Evolutionary conservation across 2,113 vertebrate genomes (phyloP), one percentile per base, ranked within the genome.

Genomic region (Nycticorax nycticorax): DNA sequence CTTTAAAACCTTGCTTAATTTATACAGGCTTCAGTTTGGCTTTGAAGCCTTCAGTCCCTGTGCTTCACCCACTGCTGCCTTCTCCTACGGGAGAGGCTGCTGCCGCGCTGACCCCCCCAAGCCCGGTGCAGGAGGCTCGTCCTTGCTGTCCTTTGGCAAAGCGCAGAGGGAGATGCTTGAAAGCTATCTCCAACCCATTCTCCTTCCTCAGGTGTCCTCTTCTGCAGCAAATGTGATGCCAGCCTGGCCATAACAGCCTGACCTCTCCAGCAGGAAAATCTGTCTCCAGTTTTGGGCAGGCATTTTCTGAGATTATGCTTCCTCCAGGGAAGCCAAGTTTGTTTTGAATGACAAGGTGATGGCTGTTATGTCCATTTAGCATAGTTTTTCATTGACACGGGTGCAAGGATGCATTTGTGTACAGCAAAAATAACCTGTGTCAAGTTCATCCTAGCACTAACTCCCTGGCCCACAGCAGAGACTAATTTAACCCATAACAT

Each of bases 1-100:
- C 74, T 93, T 89, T 63, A 52, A 92, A 95, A 83, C 37, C 48
- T 75, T 80, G 28, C 41, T 69, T 89, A 82, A 73, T 82, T 79
- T 88, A 73, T 41, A 35, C 20, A 11, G 0, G 3, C 78, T 85
- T 73, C 41, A 43, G 19, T 66, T 78, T 73, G 71, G 20, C 32
- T 90, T 76, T 88, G 55, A 62, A 77, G 77, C 24, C 4, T 0
- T 21, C 2, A 1, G 15, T 41, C 27, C 56, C 39, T 23, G 21
- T 12, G 55, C 63, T 89, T 45, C 41, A 19, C 47, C 47, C 2
- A 0, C 24, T 57, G 48, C 68, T 57, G 48, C 68, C 50, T 55
- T 90, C 33, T 72, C 41, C 62, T 24, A 6, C 10, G 14, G 37
- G 10, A 18, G 21, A 57, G 33, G n/a, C 52, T 55, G 47, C 63